Base-by-base conservation (phyloP, 2,797 vertebrate species). In the Vultur gryphus region DNA sequence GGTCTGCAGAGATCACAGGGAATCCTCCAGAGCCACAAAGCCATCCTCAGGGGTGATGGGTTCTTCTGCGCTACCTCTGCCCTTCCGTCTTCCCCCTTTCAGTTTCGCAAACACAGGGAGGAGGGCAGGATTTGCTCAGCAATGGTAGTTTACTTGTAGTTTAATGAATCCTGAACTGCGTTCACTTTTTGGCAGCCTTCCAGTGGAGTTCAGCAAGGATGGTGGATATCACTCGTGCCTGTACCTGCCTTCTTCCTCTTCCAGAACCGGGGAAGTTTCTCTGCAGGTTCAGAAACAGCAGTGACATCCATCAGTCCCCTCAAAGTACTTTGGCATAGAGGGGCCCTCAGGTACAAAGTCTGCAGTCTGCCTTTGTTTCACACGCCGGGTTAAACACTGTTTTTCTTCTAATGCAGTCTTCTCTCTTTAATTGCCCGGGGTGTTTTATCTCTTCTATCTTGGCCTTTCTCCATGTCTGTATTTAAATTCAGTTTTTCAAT, bases 231-330 rank as follows among this genome's bases (percentile, higher is more conserved):
- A 51, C 79, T 93, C 75, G 0, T 97, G 93, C 73, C 93, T 82
- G 46, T 94, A 95, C 95, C 93, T 97, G 92, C 76, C 66, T 55
- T 51, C 72, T 90, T 92, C 89, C 92, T 85, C 76, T 52, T 81
- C 66, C 77, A 79, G 54, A 58, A 4, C 17, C 1, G 1, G 39
- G 79, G 83, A 84, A 19, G 51, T 84, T 76, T 84, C 70, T 89
- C n/a, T 46, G 87, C 91, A 66, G 90, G 76, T 76, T 83, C 92
- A 84, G 69, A 35, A 66, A 16, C 29, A 89, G 78, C 82, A 84
- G 65, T 62, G 87, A 59, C 82, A 76, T 31, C 84, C 79, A 51
- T 73, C 71, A 76, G 84, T 87, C n/a, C 58, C 44, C 82, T 82
- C 37, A 2, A 7, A 4, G 31, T 48, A 14, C 61, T n/a, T 44